phyloP scores from a whole-genome alignment of 2,797 vertebrate genomes.

The Poliocrania exsul region DNA sequence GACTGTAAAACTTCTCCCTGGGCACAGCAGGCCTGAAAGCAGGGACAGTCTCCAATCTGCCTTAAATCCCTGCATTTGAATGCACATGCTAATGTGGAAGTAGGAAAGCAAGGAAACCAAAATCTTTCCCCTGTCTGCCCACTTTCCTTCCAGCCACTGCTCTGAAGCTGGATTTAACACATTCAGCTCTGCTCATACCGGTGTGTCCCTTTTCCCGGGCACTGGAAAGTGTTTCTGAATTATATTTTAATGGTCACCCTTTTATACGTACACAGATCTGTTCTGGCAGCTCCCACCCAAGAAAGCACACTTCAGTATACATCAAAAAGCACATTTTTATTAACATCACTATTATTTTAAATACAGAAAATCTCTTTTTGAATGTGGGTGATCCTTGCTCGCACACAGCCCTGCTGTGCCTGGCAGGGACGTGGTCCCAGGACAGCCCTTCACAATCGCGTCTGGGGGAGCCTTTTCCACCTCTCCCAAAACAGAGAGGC shows the following conservation, averaged over 20 bases:
- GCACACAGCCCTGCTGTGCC: not conserved
- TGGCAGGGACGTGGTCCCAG: not conserved
- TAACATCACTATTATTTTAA: not conserved
- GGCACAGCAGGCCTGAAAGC: not conserved
- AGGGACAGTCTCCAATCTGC: not conserved
- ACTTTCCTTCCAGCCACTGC: not conserved
- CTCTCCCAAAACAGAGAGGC: not conserved
- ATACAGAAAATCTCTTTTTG: not conserved
- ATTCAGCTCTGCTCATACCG: not conserved
- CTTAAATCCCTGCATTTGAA: slow-evolving; percentile 25
- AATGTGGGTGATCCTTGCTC: not conserved
- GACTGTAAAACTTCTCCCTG: slow-evolving; percentile 19
- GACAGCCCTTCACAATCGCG: rapidly evolving
- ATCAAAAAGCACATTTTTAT: not conserved
- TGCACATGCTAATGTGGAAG: not conserved
- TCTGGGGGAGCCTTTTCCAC: not conserved
- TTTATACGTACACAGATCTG: not conserved
- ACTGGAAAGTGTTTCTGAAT: not conserved
- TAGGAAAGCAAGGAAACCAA: not conserved
- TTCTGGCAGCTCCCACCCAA: not conserved
- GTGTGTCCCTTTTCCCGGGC: not conserved
- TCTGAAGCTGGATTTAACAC: not conserved
- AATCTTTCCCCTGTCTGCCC: not conserved
- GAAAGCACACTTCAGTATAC: not conserved
- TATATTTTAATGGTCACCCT: not conserved